These are phyloP conservation scores for Ischnura elegans DNA, from an alignment of 2,888 invertebrate genomes.

Conservation along the genomic window DNA sequence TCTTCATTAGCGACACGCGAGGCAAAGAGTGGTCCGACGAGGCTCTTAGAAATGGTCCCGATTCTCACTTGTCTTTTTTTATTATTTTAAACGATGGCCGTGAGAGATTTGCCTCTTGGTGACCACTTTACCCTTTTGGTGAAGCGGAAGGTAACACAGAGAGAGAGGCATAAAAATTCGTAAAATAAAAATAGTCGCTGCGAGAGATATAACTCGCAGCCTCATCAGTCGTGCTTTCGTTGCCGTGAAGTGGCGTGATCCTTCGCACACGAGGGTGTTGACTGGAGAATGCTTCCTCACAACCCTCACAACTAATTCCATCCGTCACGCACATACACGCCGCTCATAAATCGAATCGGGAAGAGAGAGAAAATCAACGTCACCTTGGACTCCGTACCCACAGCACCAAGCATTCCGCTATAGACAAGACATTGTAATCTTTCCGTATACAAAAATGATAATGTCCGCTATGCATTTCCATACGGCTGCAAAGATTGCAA, in stretches of 20 bases:
- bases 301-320: background rate
- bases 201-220: background rate
- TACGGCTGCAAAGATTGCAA: no score
- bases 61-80: background rate
- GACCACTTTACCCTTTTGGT: slow-evolving; percentile 3
- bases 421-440: no score
- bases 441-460: no score
- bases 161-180: background rate
- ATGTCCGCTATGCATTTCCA: no score
- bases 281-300: background rate
- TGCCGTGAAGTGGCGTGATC: background rate
- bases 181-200: background rate
- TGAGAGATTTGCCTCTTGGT: background rate
- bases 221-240: background rate
- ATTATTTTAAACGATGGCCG: background rate
- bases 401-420: no score
- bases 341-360: background rate
- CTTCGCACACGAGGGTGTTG: background rate
- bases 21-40: background rate
- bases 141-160: background rate
- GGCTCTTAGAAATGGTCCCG: background rate
- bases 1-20: background rate
- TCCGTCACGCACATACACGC: background rate
- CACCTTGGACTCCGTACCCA: no score
- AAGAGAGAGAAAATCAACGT: background rate